A percentile compares a stretch with the other conserved stretches of the same genome.
These are phyloP conservation scores for Paguma larvata DNA, from an alignment of 2,797 vertebrate species.

Conservation along the genomic window DNA sequence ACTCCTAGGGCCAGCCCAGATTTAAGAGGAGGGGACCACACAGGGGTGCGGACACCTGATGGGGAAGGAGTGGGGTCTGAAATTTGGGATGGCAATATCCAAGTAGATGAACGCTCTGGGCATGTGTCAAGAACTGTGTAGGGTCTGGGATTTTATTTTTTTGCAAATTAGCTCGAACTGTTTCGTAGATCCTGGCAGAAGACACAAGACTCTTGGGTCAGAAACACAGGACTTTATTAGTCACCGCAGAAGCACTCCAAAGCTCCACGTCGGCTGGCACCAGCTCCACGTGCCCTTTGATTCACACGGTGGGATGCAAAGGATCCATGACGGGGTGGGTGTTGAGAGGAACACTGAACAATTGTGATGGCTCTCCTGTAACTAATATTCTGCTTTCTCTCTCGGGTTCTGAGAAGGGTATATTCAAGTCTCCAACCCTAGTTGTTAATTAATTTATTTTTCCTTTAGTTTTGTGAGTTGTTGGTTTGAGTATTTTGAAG, in stretches of 20 bases:
- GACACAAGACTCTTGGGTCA: neutral
- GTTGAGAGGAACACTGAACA: neutral
- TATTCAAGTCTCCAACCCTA: neutral
- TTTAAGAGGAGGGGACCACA: no score
- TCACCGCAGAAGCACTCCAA: neutral
- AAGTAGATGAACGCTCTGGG: neutral
- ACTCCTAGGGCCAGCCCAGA: neutral
- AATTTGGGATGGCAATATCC: rapidly evolving
- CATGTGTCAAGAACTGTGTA: neutral
- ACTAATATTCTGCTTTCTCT: neutral
- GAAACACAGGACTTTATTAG: neutral
- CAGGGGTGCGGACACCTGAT: neutral
- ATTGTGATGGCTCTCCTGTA: neutral
- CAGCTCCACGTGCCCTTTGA: neutral
- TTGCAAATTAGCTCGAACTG: neutral
- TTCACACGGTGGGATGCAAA: no score
- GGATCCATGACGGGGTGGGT: neutral
- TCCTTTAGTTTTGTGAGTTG: neutral
- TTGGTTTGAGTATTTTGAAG: neutral
- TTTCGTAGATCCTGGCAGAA: neutral
- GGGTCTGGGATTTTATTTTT: neutral
- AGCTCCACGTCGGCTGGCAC: neutral
- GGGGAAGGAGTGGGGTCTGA: no score
- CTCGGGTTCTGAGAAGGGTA: neutral
- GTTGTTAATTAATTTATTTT: neutral